These are phyloP conservation scores for Erythrolamprus reginae DNA, from an alignment of 2,113 vertebrate species.

Conservation along the genomic window DNA sequence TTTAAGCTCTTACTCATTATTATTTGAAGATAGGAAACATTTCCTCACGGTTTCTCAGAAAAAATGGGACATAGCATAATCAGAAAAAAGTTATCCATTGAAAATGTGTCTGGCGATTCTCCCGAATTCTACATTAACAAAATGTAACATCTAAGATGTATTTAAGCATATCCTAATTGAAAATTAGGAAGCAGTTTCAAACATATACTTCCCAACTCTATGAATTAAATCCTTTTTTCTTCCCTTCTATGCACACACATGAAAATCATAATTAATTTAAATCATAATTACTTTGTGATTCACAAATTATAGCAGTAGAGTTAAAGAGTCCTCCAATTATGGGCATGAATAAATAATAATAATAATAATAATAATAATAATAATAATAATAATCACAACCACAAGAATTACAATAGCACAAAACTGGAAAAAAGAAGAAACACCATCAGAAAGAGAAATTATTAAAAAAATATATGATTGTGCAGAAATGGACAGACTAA, in stretches of 20 bases:
- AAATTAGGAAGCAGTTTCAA: not conserved
- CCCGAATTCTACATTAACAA: not conserved
- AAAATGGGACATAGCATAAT: not conserved
- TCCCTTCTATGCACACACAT: too few relatives aligned
- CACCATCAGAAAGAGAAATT: too few relatives aligned
- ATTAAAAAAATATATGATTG: too few relatives aligned
- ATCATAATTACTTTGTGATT: not conserved
- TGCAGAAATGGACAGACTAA: too few relatives aligned
- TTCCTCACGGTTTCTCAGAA: not conserved
- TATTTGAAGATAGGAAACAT: not conserved
- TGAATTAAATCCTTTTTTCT: not conserved
- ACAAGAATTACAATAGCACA: too few relatives aligned
- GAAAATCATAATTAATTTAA: not conserved
- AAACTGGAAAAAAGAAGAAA: too few relatives aligned
- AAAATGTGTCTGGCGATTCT: not conserved
- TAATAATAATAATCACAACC: too few relatives aligned
- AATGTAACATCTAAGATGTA: not conserved
- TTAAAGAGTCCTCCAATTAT: not conserved
- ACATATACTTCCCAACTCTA: not conserved
- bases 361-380: too few relatives aligned
- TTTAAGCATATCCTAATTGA: not conserved
- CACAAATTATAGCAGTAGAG: not conserved
- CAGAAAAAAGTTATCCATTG: not conserved
- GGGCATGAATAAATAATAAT: not conserved
- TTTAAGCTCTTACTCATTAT: not conserved